Evolutionary conservation across 2,797 vertebrate genomes (phyloP).

Genomic region (Falco rusticolus): DNA sequence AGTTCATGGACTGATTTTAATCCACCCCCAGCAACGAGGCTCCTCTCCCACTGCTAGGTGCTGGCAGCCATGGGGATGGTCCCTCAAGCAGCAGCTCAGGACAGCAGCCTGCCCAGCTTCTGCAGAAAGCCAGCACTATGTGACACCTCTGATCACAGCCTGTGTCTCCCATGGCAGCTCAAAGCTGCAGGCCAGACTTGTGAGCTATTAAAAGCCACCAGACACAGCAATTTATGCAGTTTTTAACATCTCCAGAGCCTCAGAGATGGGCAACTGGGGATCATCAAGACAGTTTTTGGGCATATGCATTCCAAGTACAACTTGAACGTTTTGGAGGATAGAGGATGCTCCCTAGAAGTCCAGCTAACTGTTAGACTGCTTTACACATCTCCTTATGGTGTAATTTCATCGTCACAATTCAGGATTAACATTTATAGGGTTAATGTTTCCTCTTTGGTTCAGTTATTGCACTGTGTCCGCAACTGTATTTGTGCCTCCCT

Average conservation of each 20-base stretch:
- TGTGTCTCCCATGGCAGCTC: neutral
- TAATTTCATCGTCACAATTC: neutral
- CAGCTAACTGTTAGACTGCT: neutral
- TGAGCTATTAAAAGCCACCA: neutral
- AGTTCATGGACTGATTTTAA: neutral
- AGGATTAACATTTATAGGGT: neutral
- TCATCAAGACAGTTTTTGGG: neutral
- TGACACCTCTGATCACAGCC: neutral
- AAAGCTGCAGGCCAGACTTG: neutral
- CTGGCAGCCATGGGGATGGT: neutral
- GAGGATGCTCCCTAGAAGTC: neutral
- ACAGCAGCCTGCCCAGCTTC: neutral
- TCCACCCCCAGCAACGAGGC: neutral
- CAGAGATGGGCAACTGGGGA: neutral
- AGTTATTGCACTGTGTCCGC: neutral
- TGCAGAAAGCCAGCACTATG: neutral
- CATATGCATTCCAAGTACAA: neutral
- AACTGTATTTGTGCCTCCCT: neutral
- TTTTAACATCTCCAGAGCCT: neutral
- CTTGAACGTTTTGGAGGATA: neutral
- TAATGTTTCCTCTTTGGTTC: neutral
- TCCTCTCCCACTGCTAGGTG: neutral
- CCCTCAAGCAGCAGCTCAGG: neutral
- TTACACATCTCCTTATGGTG: neutral
- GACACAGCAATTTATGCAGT: neutral